Conservation (phyloP, 2,797 vertebrate genomes). For the Cyclura pinguis region DNA sequence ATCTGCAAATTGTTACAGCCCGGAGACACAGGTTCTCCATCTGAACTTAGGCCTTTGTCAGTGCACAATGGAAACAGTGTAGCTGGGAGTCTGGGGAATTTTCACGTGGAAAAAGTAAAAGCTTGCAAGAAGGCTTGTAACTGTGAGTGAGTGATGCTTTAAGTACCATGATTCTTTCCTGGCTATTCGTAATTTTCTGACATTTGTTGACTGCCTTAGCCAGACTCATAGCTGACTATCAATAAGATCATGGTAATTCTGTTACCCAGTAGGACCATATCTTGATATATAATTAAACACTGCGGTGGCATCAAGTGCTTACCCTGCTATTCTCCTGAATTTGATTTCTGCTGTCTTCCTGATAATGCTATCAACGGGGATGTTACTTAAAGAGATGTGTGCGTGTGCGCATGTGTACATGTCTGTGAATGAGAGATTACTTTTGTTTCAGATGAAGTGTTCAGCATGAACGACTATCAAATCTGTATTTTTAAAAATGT, state of each 20-base stretch:
- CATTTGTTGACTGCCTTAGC: not conserved
- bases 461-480: not conserved
- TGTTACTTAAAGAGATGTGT: not conserved
- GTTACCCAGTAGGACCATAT: not conserved
- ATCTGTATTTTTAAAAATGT: no score
- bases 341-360: not conserved
- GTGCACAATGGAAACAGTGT: not conserved
- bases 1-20: not conserved
- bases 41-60: not conserved
- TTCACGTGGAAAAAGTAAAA: not conserved
- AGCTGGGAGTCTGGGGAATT: not conserved
- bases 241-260: not conserved
- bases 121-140: not conserved
- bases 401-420: no score
- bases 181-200: not conserved
- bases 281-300: not conserved
- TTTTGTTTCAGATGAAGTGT: not conserved
- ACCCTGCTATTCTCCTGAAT: not conserved
- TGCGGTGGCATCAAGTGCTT: not conserved
- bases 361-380: no score
- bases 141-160: not conserved
- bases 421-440: no score
- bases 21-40: not conserved
- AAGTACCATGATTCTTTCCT: not conserved
- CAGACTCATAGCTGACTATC: not conserved